Conservation (phyloP, 2,113 vertebrate genomes). For the Murina feae region DNA sequence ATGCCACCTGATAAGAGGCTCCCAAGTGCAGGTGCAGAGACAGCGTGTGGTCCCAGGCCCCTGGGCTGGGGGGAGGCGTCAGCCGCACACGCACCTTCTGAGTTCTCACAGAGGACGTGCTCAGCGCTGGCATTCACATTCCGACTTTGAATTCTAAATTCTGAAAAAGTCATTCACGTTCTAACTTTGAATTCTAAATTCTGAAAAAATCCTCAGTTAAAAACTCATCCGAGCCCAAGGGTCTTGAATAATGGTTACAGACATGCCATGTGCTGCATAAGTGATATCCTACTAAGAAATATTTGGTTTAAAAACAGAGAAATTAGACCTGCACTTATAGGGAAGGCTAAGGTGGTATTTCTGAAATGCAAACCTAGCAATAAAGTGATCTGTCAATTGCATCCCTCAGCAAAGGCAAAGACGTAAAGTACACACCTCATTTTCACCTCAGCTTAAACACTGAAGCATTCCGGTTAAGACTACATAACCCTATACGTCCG, state of each 20-base stretch:
- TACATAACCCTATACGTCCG: neutral
- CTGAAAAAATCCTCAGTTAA: neutral
- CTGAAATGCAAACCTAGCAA: neutral
- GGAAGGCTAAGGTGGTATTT: neutral
- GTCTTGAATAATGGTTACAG: neutral
- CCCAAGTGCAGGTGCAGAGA: neutral
- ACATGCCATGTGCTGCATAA: neutral
- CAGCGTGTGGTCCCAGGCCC: fast-evolving
- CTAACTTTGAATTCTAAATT: neutral
- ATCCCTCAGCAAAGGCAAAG: neutral
- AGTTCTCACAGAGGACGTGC: neutral
- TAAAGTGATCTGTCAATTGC: neutral
- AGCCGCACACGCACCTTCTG: neutral
- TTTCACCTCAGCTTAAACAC: neutral
- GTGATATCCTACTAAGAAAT: neutral
- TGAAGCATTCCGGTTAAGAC: neutral
- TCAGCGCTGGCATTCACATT: neutral
- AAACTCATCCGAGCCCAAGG: neutral
- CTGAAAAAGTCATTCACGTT: too few relatives aligned
- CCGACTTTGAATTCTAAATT: neutral
- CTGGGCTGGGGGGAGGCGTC: fast-evolving
- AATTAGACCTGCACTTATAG: neutral
- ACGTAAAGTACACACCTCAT: neutral
- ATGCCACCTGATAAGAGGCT: neutral
- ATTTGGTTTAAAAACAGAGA: neutral